phyloP scores from a whole-genome alignment of 2,888 invertebrate genomes.

The Eristalinus aeneus region DNA sequence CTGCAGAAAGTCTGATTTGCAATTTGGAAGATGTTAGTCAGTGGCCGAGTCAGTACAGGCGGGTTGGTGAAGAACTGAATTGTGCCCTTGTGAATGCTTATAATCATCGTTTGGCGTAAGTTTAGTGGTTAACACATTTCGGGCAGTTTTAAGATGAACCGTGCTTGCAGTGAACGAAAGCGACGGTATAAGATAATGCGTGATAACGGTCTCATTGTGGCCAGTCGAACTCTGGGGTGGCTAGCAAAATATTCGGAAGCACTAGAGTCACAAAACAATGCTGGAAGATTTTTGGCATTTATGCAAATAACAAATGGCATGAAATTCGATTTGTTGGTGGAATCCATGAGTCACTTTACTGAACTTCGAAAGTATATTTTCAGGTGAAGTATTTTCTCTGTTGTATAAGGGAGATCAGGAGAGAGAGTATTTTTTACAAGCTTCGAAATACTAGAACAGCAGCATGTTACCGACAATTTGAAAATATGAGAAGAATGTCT shows the following conservation, averaged over 20 bases:
- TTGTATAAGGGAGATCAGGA: no score
- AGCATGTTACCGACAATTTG: no score
- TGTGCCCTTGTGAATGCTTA: conserved; percentile 87
- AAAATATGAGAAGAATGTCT: no score
- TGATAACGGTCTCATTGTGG: conserved; percentile 89
- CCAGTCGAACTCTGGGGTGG: conserved; percentile 86
- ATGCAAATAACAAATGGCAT: conserved; percentile 88
- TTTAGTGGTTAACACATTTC: background rate
- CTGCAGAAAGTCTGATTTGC: conserved; percentile 87
- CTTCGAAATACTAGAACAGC: no score
- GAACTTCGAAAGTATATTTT: conserved; percentile 85
- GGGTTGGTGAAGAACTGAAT: conserved; percentile 85
- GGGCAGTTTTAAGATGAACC: background rate
- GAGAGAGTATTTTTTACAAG: no score
- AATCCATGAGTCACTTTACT: conserved; percentile 87
- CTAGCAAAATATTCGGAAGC: conserved; percentile 86
- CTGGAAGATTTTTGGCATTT: conserved; percentile 84
- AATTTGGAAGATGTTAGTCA: conserved; percentile 77
- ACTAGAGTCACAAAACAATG: conserved; percentile 81
- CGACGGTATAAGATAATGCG: conserved; percentile 88
- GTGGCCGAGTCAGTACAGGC: conserved; percentile 75
- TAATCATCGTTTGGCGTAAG: conserved; percentile 85
- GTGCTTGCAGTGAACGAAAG: conserved; percentile 83
- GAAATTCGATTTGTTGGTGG: conserved; percentile 89
- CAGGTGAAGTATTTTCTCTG: conserved; percentile 77